phyloP scores from a whole-genome alignment of 1,140 invertebrate species.

The Nymphalis io region DNA sequence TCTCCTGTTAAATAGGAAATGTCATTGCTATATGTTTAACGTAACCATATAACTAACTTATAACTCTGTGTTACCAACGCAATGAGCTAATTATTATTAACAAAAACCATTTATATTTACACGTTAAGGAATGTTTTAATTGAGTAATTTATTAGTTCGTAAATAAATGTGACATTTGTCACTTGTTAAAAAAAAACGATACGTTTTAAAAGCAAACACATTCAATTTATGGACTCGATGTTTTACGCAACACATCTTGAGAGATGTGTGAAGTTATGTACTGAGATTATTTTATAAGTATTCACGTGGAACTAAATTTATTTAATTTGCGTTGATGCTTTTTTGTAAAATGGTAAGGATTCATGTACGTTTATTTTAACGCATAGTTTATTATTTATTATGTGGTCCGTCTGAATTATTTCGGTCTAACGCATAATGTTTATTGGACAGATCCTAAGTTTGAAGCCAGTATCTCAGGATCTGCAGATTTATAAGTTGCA shows the following conservation, averaged over 20 bases:
- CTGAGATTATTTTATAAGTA: background rate
- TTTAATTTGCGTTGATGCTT: no score
- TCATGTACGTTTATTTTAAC: no score
- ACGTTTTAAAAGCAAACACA: conserved; percentile 16
- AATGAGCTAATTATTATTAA: background rate
- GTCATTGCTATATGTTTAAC: background rate
- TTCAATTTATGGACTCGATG: conserved; percentile 16
- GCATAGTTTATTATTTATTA: no score
- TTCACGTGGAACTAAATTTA: no score
- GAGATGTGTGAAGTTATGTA: background rate
- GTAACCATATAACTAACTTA: background rate
- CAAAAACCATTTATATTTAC: background rate
- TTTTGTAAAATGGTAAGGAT: no score
- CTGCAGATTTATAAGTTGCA: no score
- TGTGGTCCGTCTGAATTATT: no score
- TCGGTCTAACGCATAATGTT: no score
- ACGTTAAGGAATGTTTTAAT: background rate
- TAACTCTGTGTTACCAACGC: background rate
- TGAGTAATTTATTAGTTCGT: background rate
- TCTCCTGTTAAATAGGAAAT: background rate
- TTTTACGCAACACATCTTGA: conserved; percentile 10
- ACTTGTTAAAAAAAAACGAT: background rate
- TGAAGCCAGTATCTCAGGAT: no score
- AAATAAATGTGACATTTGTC: conserved; percentile 3
- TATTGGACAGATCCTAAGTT: no score